phyloP scores from a whole-genome alignment of 2,113 vertebrate genomes.

The Clarias gariepinus region DNA sequence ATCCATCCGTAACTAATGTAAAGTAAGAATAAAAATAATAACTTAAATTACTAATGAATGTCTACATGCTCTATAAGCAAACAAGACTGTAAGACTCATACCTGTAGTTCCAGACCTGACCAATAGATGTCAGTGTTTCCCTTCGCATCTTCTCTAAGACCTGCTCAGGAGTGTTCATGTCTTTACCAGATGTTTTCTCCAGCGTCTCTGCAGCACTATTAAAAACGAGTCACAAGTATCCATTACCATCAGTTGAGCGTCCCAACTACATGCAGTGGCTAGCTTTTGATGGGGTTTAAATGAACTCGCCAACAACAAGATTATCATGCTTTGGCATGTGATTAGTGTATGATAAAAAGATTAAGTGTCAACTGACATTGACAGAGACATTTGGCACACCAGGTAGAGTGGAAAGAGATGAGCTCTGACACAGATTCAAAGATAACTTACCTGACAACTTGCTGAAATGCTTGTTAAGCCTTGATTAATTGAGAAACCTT shows the following conservation, averaged over 20 bases:
- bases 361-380: slow-evolving; percentile 20
- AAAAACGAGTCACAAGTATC: slow-evolving; percentile 3
- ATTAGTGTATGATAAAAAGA: background rate
- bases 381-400: slow-evolving; percentile 20
- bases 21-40: background rate
- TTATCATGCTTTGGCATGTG: background rate
- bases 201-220: slow-evolving; percentile 9
- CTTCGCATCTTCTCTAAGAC: background rate
- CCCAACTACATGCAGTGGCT: background rate
- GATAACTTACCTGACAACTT: slow-evolving; percentile 9
- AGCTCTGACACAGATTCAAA: background rate
- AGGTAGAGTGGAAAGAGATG: background rate
- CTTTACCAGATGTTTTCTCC: background rate
- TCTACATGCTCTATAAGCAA: background rate
- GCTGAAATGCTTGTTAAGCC: slow-evolving; percentile 10
- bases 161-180: background rate
- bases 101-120: slow-evolving; percentile 23
- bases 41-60: background rate
- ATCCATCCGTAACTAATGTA: background rate
- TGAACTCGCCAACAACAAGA: background rate
- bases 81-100: background rate
- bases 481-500: background rate
- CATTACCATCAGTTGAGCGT: background rate
- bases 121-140: slow-evolving; percentile 31
- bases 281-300: background rate